Conservation (phyloP, 1,140 invertebrate species). For the Solenopsis invicta region DNA sequence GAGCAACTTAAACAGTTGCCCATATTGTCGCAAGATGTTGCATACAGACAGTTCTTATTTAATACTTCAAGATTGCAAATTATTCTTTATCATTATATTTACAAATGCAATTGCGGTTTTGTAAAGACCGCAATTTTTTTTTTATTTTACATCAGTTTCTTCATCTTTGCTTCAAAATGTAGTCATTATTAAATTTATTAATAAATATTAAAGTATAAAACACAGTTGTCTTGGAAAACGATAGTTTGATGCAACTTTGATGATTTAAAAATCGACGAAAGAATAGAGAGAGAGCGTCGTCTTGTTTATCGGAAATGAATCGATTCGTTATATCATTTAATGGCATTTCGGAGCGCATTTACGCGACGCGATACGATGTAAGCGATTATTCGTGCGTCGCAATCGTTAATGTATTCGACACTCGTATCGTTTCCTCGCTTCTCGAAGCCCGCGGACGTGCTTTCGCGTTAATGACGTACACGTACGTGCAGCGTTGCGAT, state of each 20-base stretch:
- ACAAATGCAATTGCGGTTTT: neutral
- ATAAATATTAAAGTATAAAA: slow-evolving; percentile 50
- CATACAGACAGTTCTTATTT: slow-evolving; percentile 71
- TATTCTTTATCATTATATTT: neutral
- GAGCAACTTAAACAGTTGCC: neutral
- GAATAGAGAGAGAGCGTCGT: slow-evolving; percentile 63
- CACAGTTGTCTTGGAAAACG: slow-evolving; percentile 61
- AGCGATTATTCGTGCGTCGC: slow-evolving; percentile 15
- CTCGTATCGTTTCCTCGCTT: slow-evolving; percentile 46
- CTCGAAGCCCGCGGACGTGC: slow-evolving; percentile 42
- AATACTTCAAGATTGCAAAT: neutral
- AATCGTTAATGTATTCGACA: slow-evolving; percentile 24
- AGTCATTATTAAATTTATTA: neutral
- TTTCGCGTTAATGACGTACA: slow-evolving; percentile 42
- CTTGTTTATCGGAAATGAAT: slow-evolving; percentile 68
- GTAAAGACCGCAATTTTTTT: too few relatives aligned
- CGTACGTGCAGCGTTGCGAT: slow-evolving; percentile 9
- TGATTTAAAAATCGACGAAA: slow-evolving; percentile 78
- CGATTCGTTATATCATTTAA: slow-evolving; percentile 66
- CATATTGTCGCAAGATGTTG: slow-evolving; percentile 75
- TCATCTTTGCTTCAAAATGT: neutral
- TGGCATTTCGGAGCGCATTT: slow-evolving; percentile 38
- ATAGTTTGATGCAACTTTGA: slow-evolving; percentile 1
- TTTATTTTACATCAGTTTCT: too few relatives aligned
- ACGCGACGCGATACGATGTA: neutral